Percentiles rank a stretch among this genome's conserved stretches.
These are phyloP conservation scores for Margaritifera margaritifera DNA, from an alignment of 2,888 invertebrate genomes.

Conservation along the genomic window DNA sequence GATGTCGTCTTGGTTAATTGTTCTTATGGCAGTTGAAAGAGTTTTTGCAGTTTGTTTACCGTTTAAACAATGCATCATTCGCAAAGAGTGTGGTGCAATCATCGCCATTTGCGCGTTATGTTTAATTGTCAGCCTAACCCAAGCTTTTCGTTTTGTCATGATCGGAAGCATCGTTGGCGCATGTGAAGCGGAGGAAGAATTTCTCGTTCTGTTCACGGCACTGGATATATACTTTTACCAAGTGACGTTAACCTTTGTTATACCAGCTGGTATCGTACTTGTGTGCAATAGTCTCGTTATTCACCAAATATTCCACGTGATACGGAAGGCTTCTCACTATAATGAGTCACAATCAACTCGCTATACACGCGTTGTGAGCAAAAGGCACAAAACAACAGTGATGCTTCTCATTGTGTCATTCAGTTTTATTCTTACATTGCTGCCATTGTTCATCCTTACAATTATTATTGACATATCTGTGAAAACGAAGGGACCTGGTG, in stretches of 20 bases:
- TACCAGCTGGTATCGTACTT: constrained; percentile 59
- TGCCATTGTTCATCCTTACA: constrained; percentile 57
- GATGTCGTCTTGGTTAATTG: constrained; percentile 70
- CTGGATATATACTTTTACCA: constrained; percentile 56
- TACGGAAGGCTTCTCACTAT: not conserved
- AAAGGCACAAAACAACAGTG: constrained; percentile 54
- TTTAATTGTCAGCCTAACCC: constrained; percentile 55
- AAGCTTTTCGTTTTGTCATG: constrained; percentile 62
- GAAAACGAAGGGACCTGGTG: constrained; percentile 19
- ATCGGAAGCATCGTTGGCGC: constrained; percentile 31
- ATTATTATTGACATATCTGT: constrained; percentile 48
- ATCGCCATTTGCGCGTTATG: constrained; percentile 55
- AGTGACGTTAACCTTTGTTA: constrained; percentile 56
- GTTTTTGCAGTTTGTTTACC: constrained; percentile 66
- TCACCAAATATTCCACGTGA: constrained; percentile 47
- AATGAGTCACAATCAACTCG: constrained; percentile 2
- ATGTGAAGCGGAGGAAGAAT: constrained; percentile 40
- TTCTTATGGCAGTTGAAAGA: constrained; percentile 66
- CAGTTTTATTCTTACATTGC: constrained; percentile 54
- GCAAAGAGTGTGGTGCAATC: constrained; percentile 59
- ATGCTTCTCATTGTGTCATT: constrained; percentile 63
- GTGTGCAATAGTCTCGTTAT: constrained; percentile 62
- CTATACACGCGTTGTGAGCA: constrained; percentile 12
- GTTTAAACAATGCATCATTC: constrained; percentile 57
- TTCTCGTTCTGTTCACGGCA: constrained; percentile 43